Evolutionary conservation across 2,113 vertebrate species (phyloP).

Genomic region (Siniperca knerii): DNA sequence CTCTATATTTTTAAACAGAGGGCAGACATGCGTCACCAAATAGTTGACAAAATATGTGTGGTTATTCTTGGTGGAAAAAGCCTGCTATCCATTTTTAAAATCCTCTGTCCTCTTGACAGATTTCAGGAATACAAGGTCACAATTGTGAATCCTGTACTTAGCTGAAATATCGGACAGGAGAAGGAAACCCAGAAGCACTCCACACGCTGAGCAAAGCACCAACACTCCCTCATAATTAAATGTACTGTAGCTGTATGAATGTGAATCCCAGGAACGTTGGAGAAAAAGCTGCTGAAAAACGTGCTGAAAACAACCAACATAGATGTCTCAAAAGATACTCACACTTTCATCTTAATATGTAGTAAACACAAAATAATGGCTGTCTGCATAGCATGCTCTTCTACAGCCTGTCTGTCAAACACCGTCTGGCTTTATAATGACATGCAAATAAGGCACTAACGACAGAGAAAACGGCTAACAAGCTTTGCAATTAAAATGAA

Average conservation of each 20-base stretch:
- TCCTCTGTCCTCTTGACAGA: too few relatives aligned
- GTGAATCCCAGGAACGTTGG: background rate
- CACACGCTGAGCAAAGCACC: background rate
- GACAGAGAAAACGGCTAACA: conserved; percentile 37
- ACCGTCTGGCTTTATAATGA: conserved; percentile 46
- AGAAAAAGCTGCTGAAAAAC: background rate
- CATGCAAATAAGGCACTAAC: conserved; percentile 63
- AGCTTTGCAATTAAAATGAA: conserved; percentile 68
- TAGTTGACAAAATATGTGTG: background rate
- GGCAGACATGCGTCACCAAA: conserved; percentile 10
- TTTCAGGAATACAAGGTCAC: background rate
- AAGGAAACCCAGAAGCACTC: background rate
- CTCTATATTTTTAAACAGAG: conserved; percentile 14
- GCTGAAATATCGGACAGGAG: conserved; percentile 17
- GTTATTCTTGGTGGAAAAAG: background rate
- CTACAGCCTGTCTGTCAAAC: conserved; percentile 57
- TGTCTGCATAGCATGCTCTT: conserved; percentile 10
- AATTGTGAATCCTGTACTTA: background rate
- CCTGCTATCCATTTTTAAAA: background rate
- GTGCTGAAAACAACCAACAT: background rate
- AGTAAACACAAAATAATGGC: conserved; percentile 36
- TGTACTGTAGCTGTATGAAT: background rate
- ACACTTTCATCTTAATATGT: conserved; percentile 8
- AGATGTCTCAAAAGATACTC: background rate
- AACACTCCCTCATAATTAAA: background rate